Base-by-base conservation (phyloP, 1,140 invertebrate species). In the silkworm (Bombyx mori) region DNA sequence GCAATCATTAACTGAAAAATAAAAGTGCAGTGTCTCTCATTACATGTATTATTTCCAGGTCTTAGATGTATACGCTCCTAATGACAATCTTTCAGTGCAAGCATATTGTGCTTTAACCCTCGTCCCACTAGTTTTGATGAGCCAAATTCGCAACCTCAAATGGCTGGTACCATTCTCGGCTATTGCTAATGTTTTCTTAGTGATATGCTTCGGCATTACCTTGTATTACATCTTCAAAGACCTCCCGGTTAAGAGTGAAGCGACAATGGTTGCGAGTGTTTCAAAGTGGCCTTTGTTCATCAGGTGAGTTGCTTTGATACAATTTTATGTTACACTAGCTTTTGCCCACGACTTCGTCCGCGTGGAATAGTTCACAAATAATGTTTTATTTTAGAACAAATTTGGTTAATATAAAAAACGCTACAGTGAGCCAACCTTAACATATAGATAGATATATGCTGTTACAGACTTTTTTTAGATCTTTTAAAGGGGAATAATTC, bases 91-190 rank as follows among this genome's bases (percentile, higher is more conserved):
- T 64, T 75, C 83, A 57, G 61, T 85, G 6, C 77, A 88, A 59
- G 65, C 87, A 0, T 93, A 91, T 71, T 92, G 93, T 58, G 68
- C 90, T 0, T 65, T 92, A 3, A 76, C 92, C 1, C 71, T 92
- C 5, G 76, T 92, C 0, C 90, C 91, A 1, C 72, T 93, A 9
- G 71, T 92, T 0, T 60, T 91, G 0, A 82, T 93, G 35, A 91
- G 91, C 18, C 91, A 93, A 65, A 91, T 95, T 51, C 75, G 94
- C 9, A 90, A 93, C 66, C 82, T 95, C 3, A 94, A 93, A 65
- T 92, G 90, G 66, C 71, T 95, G 65, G 93, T 95, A n/a, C 94
- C 93, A 2, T 94, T 94, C 70, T 95, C 94, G 0, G 88, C 91
- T 3, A 61, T 93, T 2, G 94, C 94, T 10, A 95, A 94, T 56